Base-by-base conservation (phyloP, 2,797 vertebrate species). In the Lagodon rhomboides region DNA sequence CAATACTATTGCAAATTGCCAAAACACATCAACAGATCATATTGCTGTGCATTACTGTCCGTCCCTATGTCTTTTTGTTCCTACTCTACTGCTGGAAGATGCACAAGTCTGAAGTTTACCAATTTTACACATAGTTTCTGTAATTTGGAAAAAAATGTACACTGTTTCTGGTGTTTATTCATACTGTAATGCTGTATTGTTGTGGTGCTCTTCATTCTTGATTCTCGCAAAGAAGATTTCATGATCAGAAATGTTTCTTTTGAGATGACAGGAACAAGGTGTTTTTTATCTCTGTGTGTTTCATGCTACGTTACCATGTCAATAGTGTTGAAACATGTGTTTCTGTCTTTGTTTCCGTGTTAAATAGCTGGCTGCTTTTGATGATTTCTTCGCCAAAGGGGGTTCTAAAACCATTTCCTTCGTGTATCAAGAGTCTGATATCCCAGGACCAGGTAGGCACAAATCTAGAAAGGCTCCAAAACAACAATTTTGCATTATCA, bases 371-470 rank as follows among this genome's bases (percentile, higher is more conserved):
- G 77, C 92, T 0, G 34, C 92, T 51, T 95, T 96, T 92, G 85
- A 91, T 73, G 25, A 79, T 10, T 97, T 97, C 89, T 95, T 97
- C 67, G 85, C 87, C 58, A 92, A 94, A 82, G 93, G 89, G 77
- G 95, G 96, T 68, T 82, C 30, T 80, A 95, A 95, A 92, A 83
- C 91, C 1, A 69, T 97, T 91, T 95, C 91, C 85, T 90, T 97
- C 87, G 91, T 96, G 22, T 97, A 96, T 79, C 96, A 97, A 68
- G 94, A 96, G 80, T 92, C 93, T 84, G 91, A 94, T 46, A 73
- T 84, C 30, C 95, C 95, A 75, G 94, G 94, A 82, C 13, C 90
- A 86, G 96, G 96, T 97, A 95, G 87, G 90, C 43, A 17, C 64
- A 54, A 30, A 38, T 68, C 5, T 44, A 0, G 0, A 62, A 58